A percentile compares a stretch with the other conserved stretches of the same genome.
Conservation (phyloP, 2,888 invertebrate species). For the Chaitophorus viminalis region DNA sequence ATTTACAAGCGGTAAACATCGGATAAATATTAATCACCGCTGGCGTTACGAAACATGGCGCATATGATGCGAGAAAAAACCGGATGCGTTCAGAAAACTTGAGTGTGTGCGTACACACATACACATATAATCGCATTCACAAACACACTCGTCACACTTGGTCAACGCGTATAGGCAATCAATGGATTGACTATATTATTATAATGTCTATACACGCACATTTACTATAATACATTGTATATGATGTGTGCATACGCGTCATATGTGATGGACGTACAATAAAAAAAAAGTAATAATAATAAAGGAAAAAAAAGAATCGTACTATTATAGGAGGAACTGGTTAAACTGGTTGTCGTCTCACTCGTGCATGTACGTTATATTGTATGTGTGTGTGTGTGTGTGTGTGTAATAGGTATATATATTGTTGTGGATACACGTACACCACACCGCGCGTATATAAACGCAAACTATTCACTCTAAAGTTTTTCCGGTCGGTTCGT, state of each 20-base stretch:
- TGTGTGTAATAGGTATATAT: neutral
- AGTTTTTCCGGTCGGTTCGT: neutral
- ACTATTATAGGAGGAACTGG: constrained; percentile 33
- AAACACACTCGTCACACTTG: constrained; percentile 1
- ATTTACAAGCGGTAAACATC: constrained; percentile 32
- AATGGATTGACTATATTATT: constrained; percentile 31
- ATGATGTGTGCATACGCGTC: neutral
- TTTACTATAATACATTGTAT: constrained; percentile 51
- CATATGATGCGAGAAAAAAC: constrained; percentile 9
- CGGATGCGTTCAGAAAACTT: constrained; percentile 24
- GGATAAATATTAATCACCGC: constrained; percentile 38
- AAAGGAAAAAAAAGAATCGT: constrained; percentile 19
- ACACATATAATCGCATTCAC: neutral
- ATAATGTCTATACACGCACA: neutral
- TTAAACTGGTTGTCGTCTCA: constrained; percentile 49
- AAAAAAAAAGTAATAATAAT: constrained; percentile 42
- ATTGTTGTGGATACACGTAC: neutral
- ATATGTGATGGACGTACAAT: constrained; percentile 58
- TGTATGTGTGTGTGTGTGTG: constrained; percentile 5
- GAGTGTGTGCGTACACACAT: neutral
- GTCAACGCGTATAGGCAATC: constrained; percentile 41
- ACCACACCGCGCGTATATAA: neutral
- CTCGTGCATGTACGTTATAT: neutral
- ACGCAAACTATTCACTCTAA: constrained; percentile 12
- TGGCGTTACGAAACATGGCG: constrained; percentile 35